A percentile compares a stretch with the other conserved stretches of the same genome.
phyloP scores from a whole-genome alignment of 1,140 invertebrate species.

The Zaprionus inermis region DNA sequence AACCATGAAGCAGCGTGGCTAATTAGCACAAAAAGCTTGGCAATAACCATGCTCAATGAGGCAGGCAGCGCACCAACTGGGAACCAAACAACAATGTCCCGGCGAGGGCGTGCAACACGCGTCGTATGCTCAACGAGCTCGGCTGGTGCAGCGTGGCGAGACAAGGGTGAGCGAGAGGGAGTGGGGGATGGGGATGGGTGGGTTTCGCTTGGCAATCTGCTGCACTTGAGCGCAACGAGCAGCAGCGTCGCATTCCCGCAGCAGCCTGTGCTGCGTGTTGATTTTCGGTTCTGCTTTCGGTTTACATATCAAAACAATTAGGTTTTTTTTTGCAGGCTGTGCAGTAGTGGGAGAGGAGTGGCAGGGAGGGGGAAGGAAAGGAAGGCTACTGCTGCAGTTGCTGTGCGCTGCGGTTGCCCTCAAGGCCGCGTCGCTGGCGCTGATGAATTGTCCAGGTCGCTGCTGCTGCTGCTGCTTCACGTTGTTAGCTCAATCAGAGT shows the following conservation, averaged over 20 bases:
- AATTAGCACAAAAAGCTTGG: slow-evolving; percentile 84
- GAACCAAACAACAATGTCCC: slow-evolving; percentile 53
- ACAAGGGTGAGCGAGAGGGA: no score
- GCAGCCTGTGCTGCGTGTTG: slow-evolving; percentile 65
- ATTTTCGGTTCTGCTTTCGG: slow-evolving; percentile 75
- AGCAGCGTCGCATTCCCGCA: neutral
- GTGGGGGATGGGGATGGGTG: neutral
- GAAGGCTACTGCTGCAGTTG: slow-evolving; percentile 58
- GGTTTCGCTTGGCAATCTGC: slow-evolving; percentile 34
- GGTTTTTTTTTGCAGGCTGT: slow-evolving; percentile 34
- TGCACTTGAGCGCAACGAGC: slow-evolving; percentile 32
- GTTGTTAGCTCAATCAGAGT: slow-evolving; percentile 46
- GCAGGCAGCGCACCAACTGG: slow-evolving; percentile 27
- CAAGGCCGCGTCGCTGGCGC: slow-evolving; percentile 60
- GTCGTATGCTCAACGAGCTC: slow-evolving; percentile 75
- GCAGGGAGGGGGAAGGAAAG: neutral
- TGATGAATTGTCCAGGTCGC: slow-evolving; percentile 67
- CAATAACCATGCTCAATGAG: slow-evolving; percentile 83
- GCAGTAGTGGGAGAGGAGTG: neutral
- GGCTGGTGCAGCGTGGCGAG: no score
- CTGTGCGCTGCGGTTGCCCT: slow-evolving; percentile 54
- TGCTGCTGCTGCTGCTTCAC: slow-evolving; percentile 8
- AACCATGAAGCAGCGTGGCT: slow-evolving; percentile 84
- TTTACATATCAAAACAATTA: slow-evolving; percentile 82
- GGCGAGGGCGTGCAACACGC: slow-evolving; percentile 74